Conservation (phyloP, 2,888 invertebrate species). For the Callyntrura sp. region DNA sequence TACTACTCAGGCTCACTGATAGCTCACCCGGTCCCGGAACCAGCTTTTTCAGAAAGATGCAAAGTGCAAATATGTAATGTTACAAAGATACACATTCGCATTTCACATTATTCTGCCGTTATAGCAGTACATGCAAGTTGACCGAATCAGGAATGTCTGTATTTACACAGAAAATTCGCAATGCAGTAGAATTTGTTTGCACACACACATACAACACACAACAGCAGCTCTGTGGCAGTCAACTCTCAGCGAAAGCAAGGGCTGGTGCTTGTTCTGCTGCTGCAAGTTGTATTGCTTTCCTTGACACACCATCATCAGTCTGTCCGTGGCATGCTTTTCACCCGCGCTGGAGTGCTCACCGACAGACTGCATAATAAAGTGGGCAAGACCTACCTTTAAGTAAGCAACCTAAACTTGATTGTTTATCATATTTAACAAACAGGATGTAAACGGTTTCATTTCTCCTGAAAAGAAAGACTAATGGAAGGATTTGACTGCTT, state of each 20-base stretch:
- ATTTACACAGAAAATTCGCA: conserved; percentile 63
- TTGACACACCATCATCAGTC: conserved; percentile 49
- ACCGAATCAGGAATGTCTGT: conserved; percentile 25
- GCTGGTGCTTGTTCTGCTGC: background rate
- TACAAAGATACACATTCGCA: background rate
- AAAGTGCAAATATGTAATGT: background rate
- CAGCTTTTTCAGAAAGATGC: conserved; percentile 10
- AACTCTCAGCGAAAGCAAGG: background rate
- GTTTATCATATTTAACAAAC: conserved; percentile 15
- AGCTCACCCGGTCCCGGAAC: conserved; percentile 49
- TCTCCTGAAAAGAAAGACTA: background rate
- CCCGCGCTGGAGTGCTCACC: too few species aligned
- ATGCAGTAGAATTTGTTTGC: conserved; percentile 68
- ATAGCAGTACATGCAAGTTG: conserved; percentile 17
- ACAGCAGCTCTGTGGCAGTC: background rate
- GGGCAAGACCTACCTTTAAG: background rate
- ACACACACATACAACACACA: background rate
- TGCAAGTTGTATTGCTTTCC: conserved; percentile 25
- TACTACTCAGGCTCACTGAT: background rate
- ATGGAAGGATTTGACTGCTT: background rate
- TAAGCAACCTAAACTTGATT: background rate
- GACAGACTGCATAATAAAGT: too few species aligned
- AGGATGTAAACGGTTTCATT: conserved; percentile 2
- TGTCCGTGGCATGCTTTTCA: conserved; percentile 37
- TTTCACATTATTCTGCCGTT: background rate